These are phyloP conservation scores for Phalacrocorax aristotelis DNA, from an alignment of 2,113 vertebrate genomes.

Conservation along the genomic window DNA sequence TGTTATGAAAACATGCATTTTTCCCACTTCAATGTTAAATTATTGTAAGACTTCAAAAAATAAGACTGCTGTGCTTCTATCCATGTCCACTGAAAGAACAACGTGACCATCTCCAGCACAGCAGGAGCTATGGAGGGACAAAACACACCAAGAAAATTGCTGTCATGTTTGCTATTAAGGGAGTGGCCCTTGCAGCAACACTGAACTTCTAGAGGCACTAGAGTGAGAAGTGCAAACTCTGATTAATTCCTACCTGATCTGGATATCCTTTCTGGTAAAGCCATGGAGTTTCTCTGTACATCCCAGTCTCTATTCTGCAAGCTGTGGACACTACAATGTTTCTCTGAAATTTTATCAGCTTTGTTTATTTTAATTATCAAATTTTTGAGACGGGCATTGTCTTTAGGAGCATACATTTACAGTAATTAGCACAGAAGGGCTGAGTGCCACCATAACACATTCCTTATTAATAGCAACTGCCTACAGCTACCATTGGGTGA, in stretches of 20 bases:
- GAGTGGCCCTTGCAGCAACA: background rate
- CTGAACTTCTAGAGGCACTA: background rate
- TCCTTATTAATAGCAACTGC: background rate
- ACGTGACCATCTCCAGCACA: background rate
- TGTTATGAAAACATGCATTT: background rate
- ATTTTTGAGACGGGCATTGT: background rate
- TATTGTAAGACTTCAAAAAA: background rate
- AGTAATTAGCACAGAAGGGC: background rate
- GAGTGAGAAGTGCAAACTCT: background rate
- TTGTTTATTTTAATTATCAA: background rate
- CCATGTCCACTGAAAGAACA: background rate
- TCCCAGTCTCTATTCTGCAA: background rate
- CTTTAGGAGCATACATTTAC: background rate
- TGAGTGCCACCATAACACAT: background rate
- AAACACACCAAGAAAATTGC: background rate
- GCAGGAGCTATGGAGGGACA: background rate
- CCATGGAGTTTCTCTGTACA: background rate
- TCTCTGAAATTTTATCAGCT: background rate
- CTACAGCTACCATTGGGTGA: background rate
- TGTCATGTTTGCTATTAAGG: background rate
- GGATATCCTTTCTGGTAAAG: background rate
- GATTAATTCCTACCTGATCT: background rate
- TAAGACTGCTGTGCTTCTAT: background rate
- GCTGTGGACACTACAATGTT: background rate
- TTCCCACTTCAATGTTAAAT: background rate